Evolutionary conservation across 2,113 vertebrate genomes (phyloP), one percentile per base, ranked within the genome.

Genomic region (Phalacrocorax brasilianus): DNA sequence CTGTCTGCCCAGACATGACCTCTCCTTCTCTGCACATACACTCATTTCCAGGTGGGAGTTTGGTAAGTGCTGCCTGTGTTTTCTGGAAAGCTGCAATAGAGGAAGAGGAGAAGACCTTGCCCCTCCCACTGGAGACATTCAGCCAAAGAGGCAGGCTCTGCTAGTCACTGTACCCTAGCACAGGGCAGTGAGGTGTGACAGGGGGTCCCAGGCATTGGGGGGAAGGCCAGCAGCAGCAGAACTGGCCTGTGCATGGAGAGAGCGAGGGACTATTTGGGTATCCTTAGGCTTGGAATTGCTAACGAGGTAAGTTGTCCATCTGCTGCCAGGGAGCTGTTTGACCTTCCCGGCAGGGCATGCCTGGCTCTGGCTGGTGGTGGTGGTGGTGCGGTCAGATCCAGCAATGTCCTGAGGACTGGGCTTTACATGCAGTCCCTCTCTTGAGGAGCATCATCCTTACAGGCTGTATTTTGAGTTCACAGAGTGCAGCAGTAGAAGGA

Each of bases 141-240:
- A 32, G 56, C 30, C 6, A 1, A 63, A 55, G 30, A 35, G 42
- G 49, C 40, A 30, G 71, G 27, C 18, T 50, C 13, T 63, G 56
- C 17, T 1, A 2, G 24, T 27, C 2, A 4, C 49, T 1, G 1
- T 14, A 21, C 11, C 47, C 63, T 19, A 32, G 24, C 27, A 16
- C 8, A 35, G 17, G 56, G 24, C 32, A 21, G 27, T 0, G 2
- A 19, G 56, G 30, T 26, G 16, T 14, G n/a, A n/a, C 18, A 14
- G 33, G 22, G 22, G 22, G 18, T 61, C 12, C 40, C 15, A 7
- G 40, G 47, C 13, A 12, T 11, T 3, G 4, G 8, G 22, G 12
- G 6, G 15, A 38, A 53, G 33, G 40, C 33, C 71, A 47, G 61
- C 9, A 53, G 70, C 40, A n/a, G 53, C 23, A 32, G 9, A 62